Percentiles rank a stretch among this genome's conserved stretches.
These are phyloP conservation scores for Trileptium ribeirensis DNA, from an alignment of 2,888 invertebrate species.

Conservation along the genomic window DNA sequence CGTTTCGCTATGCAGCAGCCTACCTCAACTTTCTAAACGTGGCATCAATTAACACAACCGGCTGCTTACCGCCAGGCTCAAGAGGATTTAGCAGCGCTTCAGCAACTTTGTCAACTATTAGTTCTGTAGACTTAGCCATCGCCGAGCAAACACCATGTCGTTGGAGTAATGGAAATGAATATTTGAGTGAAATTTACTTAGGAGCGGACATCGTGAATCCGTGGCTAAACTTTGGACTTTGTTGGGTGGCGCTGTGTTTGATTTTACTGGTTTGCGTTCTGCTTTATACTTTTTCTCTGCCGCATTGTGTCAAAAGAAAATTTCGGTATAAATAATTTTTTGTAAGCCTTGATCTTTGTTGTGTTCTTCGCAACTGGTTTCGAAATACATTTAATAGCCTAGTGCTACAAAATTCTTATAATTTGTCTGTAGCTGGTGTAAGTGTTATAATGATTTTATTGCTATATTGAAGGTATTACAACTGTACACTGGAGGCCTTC, in stretches of 20 bases:
- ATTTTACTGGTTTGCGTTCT: not conserved
- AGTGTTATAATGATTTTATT: no score
- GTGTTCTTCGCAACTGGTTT: no score
- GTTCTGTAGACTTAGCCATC: no score
- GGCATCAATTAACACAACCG: not conserved
- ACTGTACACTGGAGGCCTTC: no score
- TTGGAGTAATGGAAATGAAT: not conserved
- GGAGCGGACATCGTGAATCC: not conserved
- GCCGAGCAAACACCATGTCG: not conserved
- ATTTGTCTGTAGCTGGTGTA: no score
- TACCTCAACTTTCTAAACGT: not conserved
- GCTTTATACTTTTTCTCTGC: not conserved
- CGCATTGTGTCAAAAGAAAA: not conserved
- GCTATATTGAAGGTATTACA: no score
- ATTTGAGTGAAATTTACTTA: not conserved
- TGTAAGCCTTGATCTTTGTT: no score
- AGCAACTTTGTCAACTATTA: not conserved
- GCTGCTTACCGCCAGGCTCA: not conserved
- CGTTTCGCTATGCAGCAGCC: constrained; percentile 71
- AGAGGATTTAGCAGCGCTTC: not conserved
- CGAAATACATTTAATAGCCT: no score
- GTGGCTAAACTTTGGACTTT: not conserved
- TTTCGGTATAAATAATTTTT: not conserved
- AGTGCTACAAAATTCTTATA: no score
- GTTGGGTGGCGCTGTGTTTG: not conserved